These are phyloP conservation scores for Ceratina japonica DNA, from an alignment of 1,140 invertebrate genomes.

Conservation along the genomic window DNA sequence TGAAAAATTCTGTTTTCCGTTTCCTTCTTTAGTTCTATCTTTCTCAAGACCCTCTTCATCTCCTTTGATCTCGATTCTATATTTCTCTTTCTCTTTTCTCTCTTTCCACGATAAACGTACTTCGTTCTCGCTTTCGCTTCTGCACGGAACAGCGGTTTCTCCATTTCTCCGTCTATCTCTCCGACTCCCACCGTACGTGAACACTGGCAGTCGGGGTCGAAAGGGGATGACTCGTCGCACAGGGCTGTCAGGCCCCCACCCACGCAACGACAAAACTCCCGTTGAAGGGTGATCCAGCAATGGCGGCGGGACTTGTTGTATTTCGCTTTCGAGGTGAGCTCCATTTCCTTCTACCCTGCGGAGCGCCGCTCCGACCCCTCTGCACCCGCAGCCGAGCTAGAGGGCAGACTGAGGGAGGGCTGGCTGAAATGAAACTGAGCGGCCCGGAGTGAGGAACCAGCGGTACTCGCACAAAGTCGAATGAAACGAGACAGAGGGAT, in stretches of 20 bases:
- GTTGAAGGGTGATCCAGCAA: slow-evolving; percentile 77
- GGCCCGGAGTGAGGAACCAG: slow-evolving; percentile 17
- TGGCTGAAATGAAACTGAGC: slow-evolving; percentile 41
- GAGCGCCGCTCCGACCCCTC: slow-evolving; percentile 52
- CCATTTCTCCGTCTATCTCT: background rate
- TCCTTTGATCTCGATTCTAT: too few relatives aligned
- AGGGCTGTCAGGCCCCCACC: slow-evolving; percentile 52
- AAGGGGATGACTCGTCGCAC: slow-evolving; percentile 57
- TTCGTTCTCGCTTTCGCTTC: slow-evolving; percentile 9
- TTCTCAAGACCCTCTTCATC: too few relatives aligned
- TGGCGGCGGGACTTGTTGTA: slow-evolving; percentile 79
- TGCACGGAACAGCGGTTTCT: background rate
- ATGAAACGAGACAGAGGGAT: slow-evolving; percentile 29
- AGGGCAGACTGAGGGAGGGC: slow-evolving; percentile 19
- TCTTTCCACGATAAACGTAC: background rate
- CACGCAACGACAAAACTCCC: slow-evolving; percentile 71
- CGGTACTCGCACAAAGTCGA: background rate
- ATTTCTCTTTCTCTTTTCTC: background rate
- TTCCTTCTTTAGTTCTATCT: background rate
- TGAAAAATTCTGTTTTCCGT: too few relatives aligned
- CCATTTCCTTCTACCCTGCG: slow-evolving; percentile 64
- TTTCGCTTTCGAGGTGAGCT: slow-evolving; percentile 70
- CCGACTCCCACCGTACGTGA: slow-evolving; percentile 19
- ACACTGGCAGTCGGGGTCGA: slow-evolving; percentile 37
- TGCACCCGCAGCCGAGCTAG: background rate